Evolutionary conservation across 2,797 vertebrate species (phyloP).

Genomic region (Falco berigora): DNA sequence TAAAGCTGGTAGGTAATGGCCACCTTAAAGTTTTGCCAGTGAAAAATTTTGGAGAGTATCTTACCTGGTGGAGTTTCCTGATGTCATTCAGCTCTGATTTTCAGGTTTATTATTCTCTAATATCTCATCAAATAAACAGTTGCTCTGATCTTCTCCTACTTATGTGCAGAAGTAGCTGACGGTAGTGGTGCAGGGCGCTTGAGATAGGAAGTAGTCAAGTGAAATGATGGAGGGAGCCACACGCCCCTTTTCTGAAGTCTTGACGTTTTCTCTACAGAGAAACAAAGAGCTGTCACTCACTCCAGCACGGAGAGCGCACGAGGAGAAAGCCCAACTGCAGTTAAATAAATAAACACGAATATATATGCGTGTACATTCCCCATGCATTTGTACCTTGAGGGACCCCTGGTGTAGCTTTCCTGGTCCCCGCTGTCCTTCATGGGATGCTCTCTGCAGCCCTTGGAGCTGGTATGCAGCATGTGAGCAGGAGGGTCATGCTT

Average conservation of each 20-base stretch:
- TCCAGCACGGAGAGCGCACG: neutral
- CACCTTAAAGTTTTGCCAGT: neutral
- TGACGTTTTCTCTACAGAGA: neutral
- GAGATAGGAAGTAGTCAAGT: neutral
- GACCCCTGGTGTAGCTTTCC: neutral
- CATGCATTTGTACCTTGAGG: accelerated
- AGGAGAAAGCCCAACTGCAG: neutral
- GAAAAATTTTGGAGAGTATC: neutral
- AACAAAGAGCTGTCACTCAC: slow-evolving; percentile 17
- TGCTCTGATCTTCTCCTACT: neutral
- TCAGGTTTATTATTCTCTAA: neutral
- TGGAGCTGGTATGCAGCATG: accelerated
- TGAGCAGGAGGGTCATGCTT: neutral
- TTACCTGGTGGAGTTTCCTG: neutral
- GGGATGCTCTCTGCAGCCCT: neutral
- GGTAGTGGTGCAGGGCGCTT: accelerated
- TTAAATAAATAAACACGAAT: neutral
- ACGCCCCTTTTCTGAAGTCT: neutral
- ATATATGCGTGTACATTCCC: neutral
- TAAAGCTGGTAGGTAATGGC: neutral
- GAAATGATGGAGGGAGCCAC: neutral
- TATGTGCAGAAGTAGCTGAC: neutral
- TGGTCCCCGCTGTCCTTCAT: neutral
- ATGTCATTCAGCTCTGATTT: neutral
- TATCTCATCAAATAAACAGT: neutral